These are phyloP conservation scores for Dendrocincla tyrannina DNA, from an alignment of 2,797 vertebrate species.

Conservation along the genomic window DNA sequence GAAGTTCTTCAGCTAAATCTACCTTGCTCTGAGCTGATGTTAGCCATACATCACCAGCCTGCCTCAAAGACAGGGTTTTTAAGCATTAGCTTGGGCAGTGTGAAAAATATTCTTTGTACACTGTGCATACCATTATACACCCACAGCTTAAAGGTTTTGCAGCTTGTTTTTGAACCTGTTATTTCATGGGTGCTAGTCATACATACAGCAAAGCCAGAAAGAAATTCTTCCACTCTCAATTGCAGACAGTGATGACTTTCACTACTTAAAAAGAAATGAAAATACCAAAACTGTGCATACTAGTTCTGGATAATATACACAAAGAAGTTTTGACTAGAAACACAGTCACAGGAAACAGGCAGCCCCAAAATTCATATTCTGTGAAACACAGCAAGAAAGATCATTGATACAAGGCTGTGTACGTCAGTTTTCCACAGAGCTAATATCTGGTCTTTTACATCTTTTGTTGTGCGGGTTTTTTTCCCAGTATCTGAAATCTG, in stretches of 20 bases:
- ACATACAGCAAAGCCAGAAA: not conserved
- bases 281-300: not conserved
- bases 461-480: not conserved
- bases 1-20: not conserved
- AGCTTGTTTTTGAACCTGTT: not conserved
- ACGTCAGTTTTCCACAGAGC: not conserved
- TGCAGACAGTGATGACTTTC: not conserved
- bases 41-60: not conserved
- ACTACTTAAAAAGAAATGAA: not conserved
- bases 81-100: not conserved
- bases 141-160: not conserved
- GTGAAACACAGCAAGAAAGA: not conserved
- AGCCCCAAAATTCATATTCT: not conserved
- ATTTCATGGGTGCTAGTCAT: not conserved
- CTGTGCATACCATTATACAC: not conserved
- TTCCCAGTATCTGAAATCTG: not conserved
- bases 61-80: not conserved
- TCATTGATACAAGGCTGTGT: not conserved
- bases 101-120: not conserved
- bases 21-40: not conserved
- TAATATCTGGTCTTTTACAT: not conserved
- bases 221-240: not conserved
- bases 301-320: not conserved
- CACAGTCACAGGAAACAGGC: not conserved
- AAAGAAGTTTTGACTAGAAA: not conserved